These are phyloP conservation scores for Villa cingulata DNA, from an alignment of 2,888 invertebrate species.

Conservation along the genomic window DNA sequence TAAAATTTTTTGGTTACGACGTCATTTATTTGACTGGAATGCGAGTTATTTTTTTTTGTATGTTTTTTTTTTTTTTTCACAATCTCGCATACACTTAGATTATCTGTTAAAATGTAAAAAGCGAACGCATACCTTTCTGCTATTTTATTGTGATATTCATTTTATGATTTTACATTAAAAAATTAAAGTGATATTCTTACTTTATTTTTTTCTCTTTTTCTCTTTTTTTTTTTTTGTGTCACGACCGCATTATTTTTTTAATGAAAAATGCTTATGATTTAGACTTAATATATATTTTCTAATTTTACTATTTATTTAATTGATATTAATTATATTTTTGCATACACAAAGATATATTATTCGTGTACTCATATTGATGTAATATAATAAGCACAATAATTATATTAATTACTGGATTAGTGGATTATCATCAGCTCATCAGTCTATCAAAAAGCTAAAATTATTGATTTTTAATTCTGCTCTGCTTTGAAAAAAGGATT, in stretches of 20 bases:
- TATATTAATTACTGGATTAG: too few species aligned
- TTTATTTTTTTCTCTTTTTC: not conserved
- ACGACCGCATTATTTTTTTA: not conserved
- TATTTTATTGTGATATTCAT: not conserved
- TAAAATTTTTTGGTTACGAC: conserved; percentile 9
- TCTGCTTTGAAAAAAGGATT: too few species aligned
- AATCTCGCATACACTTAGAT: not conserved
- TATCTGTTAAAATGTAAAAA: not conserved
- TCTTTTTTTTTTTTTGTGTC: not conserved
- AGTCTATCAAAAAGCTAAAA: too few species aligned
- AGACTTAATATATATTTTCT: too few species aligned
- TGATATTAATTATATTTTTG: too few species aligned
- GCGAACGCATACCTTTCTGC: not conserved
- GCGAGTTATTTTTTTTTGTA: conserved; percentile 5
- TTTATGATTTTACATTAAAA: not conserved
- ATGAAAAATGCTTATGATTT: too few species aligned
- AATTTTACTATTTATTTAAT: too few species aligned
- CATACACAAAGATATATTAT: too few species aligned
- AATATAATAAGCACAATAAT: too few species aligned
- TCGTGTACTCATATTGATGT: too few species aligned
- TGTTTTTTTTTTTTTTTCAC: not conserved
- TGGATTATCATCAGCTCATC: too few species aligned
- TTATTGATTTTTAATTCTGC: too few species aligned
- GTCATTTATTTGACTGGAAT: conserved; percentile 10
- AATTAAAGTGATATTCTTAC: not conserved